phyloP scores from a whole-genome alignment of 2,113 vertebrate genomes.

The Heteronetta atricapilla region DNA sequence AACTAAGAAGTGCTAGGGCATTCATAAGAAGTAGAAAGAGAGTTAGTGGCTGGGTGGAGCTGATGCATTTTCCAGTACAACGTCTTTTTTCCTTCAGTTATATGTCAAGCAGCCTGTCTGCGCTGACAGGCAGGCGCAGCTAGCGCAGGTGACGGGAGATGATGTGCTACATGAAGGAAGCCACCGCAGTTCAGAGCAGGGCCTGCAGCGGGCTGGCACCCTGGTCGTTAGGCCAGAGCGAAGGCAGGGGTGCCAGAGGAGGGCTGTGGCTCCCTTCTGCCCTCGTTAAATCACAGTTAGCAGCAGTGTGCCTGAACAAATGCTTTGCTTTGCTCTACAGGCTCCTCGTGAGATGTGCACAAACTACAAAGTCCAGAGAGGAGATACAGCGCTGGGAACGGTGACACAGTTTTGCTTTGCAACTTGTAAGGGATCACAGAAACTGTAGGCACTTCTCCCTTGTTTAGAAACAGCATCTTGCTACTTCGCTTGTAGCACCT shows the following conservation, averaged over 20 bases:
- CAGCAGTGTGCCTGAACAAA: background rate
- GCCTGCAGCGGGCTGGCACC: background rate
- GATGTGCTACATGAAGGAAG: background rate
- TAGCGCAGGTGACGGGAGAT: background rate
- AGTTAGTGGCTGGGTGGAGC: background rate
- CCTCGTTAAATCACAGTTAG: slow-evolving; percentile 13
- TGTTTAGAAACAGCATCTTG: background rate
- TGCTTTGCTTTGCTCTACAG: background rate
- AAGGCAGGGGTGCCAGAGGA: background rate
- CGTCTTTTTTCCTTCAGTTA: background rate
- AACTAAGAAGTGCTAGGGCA: background rate
- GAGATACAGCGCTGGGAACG: background rate
- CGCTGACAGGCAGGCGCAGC: background rate
- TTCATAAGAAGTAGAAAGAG: background rate
- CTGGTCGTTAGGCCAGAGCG: background rate
- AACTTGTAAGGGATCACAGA: background rate
- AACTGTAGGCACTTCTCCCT: background rate
- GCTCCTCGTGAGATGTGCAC: rapidly evolving
- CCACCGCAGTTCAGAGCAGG: background rate
- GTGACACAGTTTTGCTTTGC: background rate
- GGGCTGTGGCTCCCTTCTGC: background rate
- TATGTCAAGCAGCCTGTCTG: slow-evolving; percentile 5
- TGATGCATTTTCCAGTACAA: background rate
- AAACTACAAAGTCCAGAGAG: background rate
- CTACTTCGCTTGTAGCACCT: background rate